Base-by-base conservation (phyloP, 2,113 vertebrate genomes). In the Herpailurus yagouaroundi region DNA sequence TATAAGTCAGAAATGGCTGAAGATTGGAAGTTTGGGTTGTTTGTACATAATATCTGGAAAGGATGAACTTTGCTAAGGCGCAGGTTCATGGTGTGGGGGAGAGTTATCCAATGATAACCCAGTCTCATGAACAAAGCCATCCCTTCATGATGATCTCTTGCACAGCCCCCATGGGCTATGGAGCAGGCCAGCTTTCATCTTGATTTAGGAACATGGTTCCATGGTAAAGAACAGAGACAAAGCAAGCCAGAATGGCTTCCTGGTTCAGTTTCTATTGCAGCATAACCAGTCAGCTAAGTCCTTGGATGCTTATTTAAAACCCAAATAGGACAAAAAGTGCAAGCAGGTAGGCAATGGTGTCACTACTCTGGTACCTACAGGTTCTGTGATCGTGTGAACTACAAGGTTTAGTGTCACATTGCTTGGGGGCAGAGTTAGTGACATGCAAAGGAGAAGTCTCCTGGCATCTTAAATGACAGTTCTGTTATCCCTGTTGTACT, bases 331-430 rank as follows among this genome's bases (percentile, higher is more conserved):
- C 11, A 66, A 68, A 85, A 68, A 9, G 27, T 31, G 11, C 13
- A 5, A 29, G 45, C 41, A 52, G 64, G 31, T 4, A 66, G 73
- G 57, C 16, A 29, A 1, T 9, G 14, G 21, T 15, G 23, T 48
- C 23, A 1, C 31, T 29, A 25, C 3, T 4, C 4, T 19, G 3
- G 1, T 19, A 41, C 38, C 38, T 13, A 3, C 1, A 21, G 38
- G 4, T 9, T 2, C 38, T 3, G 13, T 52, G n/a, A 38, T 29
- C 11, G 5, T 38, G 15, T 33, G 21, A 38, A 29, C 13, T 23
- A 48, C 36, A 18, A 76, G 45, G 27, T 13, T 95, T 25, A 45
- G 45, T 4, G 6, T 7, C 16, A 21, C 9, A 89, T 96, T 16
- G 63, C 50, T 25, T 83, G 25, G 10, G 10, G 7, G 19, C 12